These are phyloP conservation scores for Drosophila teissieri DNA, from an alignment of 1,140 invertebrate species.

Conservation along the genomic window DNA sequence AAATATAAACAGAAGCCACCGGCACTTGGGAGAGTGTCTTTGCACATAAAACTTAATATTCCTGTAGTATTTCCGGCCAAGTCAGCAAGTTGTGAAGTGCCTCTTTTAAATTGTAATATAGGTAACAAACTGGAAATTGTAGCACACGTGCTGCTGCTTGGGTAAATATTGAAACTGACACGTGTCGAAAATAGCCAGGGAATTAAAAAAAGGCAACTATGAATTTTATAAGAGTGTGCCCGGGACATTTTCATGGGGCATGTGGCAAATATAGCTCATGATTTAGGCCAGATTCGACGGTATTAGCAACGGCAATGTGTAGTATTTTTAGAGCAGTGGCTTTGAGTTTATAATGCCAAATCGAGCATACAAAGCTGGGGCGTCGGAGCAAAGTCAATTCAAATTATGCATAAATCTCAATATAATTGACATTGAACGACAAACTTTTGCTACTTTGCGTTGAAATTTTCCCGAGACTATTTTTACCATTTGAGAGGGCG, in stretches of 20 bases:
- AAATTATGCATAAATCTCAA: constrained; percentile 75
- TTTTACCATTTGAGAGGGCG: constrained; percentile 42
- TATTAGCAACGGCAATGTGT: constrained; percentile 5
- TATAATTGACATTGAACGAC: constrained; percentile 61
- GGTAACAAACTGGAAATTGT: constrained; percentile 16
- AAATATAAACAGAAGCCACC: constrained; percentile 33
- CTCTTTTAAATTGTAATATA: constrained; percentile 26
- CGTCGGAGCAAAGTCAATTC: constrained; percentile 32
- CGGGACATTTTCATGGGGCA: neutral
- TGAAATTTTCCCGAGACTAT: constrained; percentile 44
- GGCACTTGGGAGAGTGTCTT: constrained; percentile 2
- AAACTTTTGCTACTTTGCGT: constrained; percentile 54
- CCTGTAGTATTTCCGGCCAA: constrained; percentile 46
- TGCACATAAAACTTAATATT: constrained; percentile 42
- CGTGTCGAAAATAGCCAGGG: constrained; percentile 33
- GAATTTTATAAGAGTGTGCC: neutral
- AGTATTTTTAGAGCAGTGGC: constrained; percentile 55
- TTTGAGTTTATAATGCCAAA: constrained; percentile 51
- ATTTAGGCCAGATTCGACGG: constrained; percentile 17
- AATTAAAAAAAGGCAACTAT: neutral
- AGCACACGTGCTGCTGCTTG: neutral
- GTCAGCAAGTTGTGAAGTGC: constrained; percentile 33
- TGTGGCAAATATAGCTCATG: constrained; percentile 6
- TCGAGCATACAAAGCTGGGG: constrained; percentile 14
- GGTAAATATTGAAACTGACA: constrained; percentile 54